Base-by-base conservation (phyloP, 2,888 invertebrate genomes). In the Ennomos fuscantarius region DNA sequence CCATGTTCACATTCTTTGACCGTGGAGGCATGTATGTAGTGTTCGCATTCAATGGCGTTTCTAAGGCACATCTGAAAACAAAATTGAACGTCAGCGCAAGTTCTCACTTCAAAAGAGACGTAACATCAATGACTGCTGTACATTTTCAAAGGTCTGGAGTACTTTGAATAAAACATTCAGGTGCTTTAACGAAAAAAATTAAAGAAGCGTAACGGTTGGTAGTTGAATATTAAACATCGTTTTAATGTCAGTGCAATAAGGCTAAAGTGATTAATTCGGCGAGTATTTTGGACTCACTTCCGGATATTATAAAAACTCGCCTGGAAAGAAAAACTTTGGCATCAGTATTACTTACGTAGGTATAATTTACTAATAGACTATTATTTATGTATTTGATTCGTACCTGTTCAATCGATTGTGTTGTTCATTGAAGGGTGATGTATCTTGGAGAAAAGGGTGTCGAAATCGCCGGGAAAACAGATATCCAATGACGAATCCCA, bases 401-500 rank as follows among this genome's bases (percentile, higher is more conserved):
- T 85, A 95, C 95, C 95, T 94, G 82, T 96, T 96, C 74, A 96
- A 89, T 84, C 95, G 96, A 83, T 96, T 96, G 79, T 95, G 95
- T 89, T 96, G 95, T 88, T 96, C 96, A 82, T 94, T 94, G 87
- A 94, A 95, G 67, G 96, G 95, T 71, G 95, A 94, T 79, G 95
- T 95, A 74, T 95, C 94, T 79, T 95, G 95, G 74, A 94, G 94
- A 76, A 95, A 94, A 65, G 95, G 95, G 73, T 95, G 95, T 49
- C 94, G 93, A 93, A 96, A 95, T 89, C 95, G 93, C 78, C 95
- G 94, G 32, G 96, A 96, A 83, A 97, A 96, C 74, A 96, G 94
- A 82, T 96, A 97, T 39, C 97, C 97, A 63, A 96, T 95, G 64
- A 96, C 94, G 83, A 97, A 97, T 56, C 97, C 97, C 61, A 97